These are phyloP conservation scores for Girardinichthys multiradiatus DNA, from an alignment of 2,113 vertebrate species.

Conservation along the genomic window DNA sequence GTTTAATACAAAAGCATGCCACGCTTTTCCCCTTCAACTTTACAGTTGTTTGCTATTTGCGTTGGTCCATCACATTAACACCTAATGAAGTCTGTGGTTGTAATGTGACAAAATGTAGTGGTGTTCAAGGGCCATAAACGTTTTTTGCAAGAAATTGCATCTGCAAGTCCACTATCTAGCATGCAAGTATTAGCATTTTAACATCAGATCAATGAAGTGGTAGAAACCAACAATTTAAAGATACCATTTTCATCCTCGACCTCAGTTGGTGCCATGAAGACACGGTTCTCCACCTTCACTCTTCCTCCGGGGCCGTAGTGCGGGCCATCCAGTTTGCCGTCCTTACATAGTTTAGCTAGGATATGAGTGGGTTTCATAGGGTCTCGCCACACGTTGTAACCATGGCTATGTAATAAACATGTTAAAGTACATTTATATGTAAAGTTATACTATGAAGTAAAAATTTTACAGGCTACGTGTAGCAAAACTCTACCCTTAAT, in stretches of 20 bases:
- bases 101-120: too few relatives aligned
- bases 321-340: slow-evolving; percentile 91
- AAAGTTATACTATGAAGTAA: background rate
- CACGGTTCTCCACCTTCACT: slow-evolving; percentile 92
- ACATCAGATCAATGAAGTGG: too few relatives aligned
- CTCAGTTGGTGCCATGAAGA: slow-evolving; percentile 91
- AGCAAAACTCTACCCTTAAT: background rate
- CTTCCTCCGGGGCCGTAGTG: slow-evolving; percentile 92
- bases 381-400: slow-evolving; percentile 97
- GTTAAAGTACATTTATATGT: background rate
- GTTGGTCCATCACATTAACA: too few relatives aligned
- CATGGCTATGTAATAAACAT: slow-evolving; percentile 81
- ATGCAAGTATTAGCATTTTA: too few relatives aligned
- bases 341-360: slow-evolving; percentile 93
- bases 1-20: too few relatives aligned
- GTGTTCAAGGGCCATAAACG: too few relatives aligned
- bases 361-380: slow-evolving; percentile 95
- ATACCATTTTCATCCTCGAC: slow-evolving; percentile 97
- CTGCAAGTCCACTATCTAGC: too few relatives aligned
- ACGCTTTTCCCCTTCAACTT: too few relatives aligned
- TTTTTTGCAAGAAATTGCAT: too few relatives aligned
- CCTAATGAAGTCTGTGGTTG: too few relatives aligned
- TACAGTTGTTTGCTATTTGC: too few relatives aligned
- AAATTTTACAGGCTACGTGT: background rate
- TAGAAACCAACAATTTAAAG: slow-evolving; percentile 1